phyloP scores from a whole-genome alignment of 2,797 vertebrate species.

The Galaxias olidus region DNA sequence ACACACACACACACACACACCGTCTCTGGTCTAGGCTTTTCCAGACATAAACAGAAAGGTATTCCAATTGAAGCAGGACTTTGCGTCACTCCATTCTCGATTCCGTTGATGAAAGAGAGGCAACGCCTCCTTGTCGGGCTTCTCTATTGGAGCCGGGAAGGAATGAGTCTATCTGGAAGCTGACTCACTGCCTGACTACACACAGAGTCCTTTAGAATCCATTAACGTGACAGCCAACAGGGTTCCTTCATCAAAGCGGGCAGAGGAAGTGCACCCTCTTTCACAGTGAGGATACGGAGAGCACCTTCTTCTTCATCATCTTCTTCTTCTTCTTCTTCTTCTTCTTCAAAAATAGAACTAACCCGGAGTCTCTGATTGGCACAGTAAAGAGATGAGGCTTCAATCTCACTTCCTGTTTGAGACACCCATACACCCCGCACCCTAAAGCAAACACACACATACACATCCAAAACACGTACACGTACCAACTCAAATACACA shows the following conservation, averaged over 20 bases:
- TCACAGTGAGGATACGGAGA: too few species aligned
- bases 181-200: slow-evolving; percentile 37
- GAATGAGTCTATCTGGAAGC: slow-evolving; percentile 48
- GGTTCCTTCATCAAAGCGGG: slow-evolving; percentile 12
- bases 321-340: neutral
- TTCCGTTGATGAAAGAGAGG: slow-evolving; percentile 17
- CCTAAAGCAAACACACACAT: too few species aligned
- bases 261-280: neutral
- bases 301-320: neutral
- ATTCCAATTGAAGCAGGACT: slow-evolving; percentile 27
- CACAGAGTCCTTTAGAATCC: slow-evolving; percentile 34
- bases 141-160: slow-evolving; percentile 37
- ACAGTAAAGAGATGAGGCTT: slow-evolving; percentile 48
- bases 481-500: neutral
- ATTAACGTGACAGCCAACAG: slow-evolving; percentile 37
- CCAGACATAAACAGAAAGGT: slow-evolving; percentile 23
- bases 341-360: neutral
- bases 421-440: slow-evolving; percentile 24
- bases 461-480: slow-evolving; percentile 5
- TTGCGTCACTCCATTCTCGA: slow-evolving; percentile 19
- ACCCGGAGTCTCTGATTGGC: slow-evolving; percentile 66
- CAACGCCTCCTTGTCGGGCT: slow-evolving; percentile 28
- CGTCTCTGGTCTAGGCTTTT: slow-evolving; percentile 29
- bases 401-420: slow-evolving; percentile 25
- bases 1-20: slow-evolving; percentile 28